phyloP scores from a whole-genome alignment of 2,113 vertebrate genomes.

The Smithornis capensis region DNA sequence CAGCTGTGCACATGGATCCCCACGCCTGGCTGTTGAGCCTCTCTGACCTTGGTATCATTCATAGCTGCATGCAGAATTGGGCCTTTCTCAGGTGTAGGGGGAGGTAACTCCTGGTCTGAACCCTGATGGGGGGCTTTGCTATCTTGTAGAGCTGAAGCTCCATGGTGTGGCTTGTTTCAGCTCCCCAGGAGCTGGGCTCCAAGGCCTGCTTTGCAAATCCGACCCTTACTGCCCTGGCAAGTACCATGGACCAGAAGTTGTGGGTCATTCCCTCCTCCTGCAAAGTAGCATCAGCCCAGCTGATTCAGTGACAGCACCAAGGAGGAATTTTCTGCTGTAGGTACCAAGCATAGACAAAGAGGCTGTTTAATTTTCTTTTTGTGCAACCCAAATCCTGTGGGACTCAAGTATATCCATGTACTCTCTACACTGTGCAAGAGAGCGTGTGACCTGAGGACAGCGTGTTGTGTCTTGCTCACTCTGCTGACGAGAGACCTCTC shows the following conservation, averaged over 20 bases:
- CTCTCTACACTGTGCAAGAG: background rate
- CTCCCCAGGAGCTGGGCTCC: background rate
- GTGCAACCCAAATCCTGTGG: background rate
- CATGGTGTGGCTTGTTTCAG: background rate
- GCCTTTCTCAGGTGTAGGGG: background rate
- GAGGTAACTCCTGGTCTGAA: background rate
- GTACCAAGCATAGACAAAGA: background rate
- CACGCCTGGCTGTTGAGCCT: fast-evolving
- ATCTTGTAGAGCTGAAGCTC: background rate
- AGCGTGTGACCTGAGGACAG: fast-evolving
- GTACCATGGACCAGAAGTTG: background rate
- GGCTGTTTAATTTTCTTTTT: background rate
- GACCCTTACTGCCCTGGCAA: background rate
- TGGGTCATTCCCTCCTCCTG: background rate
- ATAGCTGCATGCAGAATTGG: background rate
- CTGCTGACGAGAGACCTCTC: constrained; percentile 14
- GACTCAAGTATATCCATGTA: background rate
- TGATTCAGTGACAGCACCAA: background rate
- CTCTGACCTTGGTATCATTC: background rate
- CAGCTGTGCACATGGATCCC: background rate
- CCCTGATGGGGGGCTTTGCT: background rate
- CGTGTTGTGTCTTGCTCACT: constrained; percentile 27
- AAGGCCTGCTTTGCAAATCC: background rate
- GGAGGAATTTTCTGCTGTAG: constrained; percentile 17
- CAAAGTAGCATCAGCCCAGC: background rate